Base-by-base conservation (phyloP, 2,888 invertebrate species). In the Caradrina kadenii region DNA sequence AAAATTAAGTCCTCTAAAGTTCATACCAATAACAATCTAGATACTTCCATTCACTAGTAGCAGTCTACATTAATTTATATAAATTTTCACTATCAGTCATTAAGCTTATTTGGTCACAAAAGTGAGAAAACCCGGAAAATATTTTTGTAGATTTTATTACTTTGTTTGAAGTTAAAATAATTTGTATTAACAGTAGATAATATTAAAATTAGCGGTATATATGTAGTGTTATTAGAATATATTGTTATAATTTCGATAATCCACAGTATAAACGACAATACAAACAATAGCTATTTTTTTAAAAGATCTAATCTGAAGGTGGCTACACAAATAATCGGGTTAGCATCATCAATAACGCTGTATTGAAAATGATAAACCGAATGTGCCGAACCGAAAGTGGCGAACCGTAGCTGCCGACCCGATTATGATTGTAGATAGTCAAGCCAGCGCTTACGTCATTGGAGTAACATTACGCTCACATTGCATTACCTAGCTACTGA, bases 91-190 rank as follows among this genome's bases (percentile, higher is more conserved):
- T 63, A 62, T 56, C 67, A 67, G 67, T 76, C 76, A 64, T 74
- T 31, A 71, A 60, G 72, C 62, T 76, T 76, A 59, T 35, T 74
- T 64, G 59, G 69, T 73, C 60, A 75, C 39, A 63, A 69, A 69
- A 69, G 31, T 68, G 74, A 58, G 49, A 68, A 63, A 60, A 61
- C 42, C 48, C 59, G 35, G 39, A 60, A 69, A 63, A 74, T 69
- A 56, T 49, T 58, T 66, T 45, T 53, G 11, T 67, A 67, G 35
- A 48, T 48, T 58, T 49, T 73, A 45, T 49, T 63, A 3, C 2
- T 64, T 62, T 58, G 31, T 45, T 65, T 19, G 22, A 59, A 71
- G 62, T 54, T 39, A 71, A 50, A 31, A 59, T 61, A 55, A 49
- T 56, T 56, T 19, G 3, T 26, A 21, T 45, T 49, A 42, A 42